Percentiles rank a stretch among this genome's conserved stretches.
Evolutionary conservation across 2,797 vertebrate genomes (phyloP).

Genomic region (Alauda arvensis): DNA sequence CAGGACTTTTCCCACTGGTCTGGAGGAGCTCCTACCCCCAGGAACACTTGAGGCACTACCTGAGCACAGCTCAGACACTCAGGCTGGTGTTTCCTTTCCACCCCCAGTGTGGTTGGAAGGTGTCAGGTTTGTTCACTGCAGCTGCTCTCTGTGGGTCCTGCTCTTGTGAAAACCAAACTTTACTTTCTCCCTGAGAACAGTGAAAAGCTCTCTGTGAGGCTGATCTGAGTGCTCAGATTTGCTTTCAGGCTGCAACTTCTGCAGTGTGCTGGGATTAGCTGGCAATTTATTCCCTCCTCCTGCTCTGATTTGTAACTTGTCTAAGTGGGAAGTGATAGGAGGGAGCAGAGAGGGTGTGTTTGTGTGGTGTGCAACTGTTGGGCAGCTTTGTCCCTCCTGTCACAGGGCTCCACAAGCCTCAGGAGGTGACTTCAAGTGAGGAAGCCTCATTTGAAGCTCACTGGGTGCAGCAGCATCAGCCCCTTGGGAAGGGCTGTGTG

Average conservation of each 20-base stretch:
- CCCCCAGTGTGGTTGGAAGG: not conserved
- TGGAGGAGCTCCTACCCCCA: not conserved
- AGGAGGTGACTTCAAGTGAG: not conserved
- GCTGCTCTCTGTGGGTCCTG: not conserved
- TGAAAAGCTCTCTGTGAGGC: accelerated
- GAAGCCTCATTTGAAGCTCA: accelerated
- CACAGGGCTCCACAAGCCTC: not conserved
- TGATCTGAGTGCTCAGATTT: not conserved
- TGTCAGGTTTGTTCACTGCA: not conserved
- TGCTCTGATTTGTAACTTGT: not conserved
- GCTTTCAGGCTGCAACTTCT: not conserved
- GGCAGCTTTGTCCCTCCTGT: conserved; percentile 17
- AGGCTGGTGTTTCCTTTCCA: not conserved
- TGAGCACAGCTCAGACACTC: not conserved
- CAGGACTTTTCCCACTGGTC: not conserved
- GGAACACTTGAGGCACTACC: not conserved
- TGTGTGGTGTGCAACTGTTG: not conserved
- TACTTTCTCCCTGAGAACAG: not conserved
- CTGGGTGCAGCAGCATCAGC: not conserved
- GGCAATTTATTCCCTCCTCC: not conserved
- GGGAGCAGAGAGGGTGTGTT: conserved; percentile 19
- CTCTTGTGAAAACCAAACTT: not conserved
- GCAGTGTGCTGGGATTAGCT: accelerated
- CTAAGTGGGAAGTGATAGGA: not conserved
- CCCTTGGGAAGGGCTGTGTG: not conserved